A percentile compares a stretch with the other conserved stretches of the same genome.
Conservation (phyloP, 2,888 invertebrate species). For the Empis livida region DNA sequence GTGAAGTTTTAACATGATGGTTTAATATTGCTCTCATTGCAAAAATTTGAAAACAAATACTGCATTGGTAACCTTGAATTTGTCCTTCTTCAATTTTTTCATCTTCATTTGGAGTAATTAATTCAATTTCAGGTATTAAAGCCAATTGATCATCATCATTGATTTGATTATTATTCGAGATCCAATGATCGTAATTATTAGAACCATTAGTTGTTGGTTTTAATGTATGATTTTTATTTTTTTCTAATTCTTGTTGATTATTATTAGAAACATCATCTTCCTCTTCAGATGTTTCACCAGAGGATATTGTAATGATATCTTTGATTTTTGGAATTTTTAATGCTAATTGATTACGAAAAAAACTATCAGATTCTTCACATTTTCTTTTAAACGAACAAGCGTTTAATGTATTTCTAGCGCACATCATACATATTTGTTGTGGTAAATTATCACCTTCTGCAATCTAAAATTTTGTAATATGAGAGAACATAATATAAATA, state of each 20-base stretch:
- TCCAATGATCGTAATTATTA: not conserved
- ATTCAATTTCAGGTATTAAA: slow-evolving; percentile 32
- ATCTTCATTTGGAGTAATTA: slow-evolving; percentile 31
- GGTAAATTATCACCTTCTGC: slow-evolving; percentile 30
- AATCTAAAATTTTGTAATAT: slow-evolving; percentile 20
- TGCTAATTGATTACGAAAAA: slow-evolving; percentile 28
- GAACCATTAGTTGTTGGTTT: not conserved
- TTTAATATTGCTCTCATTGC: slow-evolving; percentile 21
- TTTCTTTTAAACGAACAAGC: slow-evolving; percentile 33
- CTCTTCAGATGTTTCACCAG: slow-evolving; percentile 10
- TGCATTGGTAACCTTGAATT: slow-evolving; percentile 29
- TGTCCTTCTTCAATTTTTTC: slow-evolving; percentile 8
- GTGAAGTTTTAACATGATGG: slow-evolving; percentile 31
- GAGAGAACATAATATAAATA: not conserved
- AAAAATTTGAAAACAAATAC: slow-evolving; percentile 29
- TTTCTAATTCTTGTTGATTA: not conserved
- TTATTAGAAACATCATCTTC: slow-evolving; percentile 11
- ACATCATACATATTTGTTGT: slow-evolving; percentile 31
- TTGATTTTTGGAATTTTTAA: slow-evolving; percentile 9
- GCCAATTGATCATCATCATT: slow-evolving; percentile 26
- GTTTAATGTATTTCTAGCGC: slow-evolving; percentile 28
- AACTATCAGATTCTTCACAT: slow-evolving; percentile 34
- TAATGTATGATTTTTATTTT: slow-evolving; percentile 13
- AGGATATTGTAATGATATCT: slow-evolving; percentile 14
- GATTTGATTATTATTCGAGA: not conserved